Evolutionary conservation across 2,888 invertebrate species (phyloP).

Genomic region (Apoderus coryli): DNA sequence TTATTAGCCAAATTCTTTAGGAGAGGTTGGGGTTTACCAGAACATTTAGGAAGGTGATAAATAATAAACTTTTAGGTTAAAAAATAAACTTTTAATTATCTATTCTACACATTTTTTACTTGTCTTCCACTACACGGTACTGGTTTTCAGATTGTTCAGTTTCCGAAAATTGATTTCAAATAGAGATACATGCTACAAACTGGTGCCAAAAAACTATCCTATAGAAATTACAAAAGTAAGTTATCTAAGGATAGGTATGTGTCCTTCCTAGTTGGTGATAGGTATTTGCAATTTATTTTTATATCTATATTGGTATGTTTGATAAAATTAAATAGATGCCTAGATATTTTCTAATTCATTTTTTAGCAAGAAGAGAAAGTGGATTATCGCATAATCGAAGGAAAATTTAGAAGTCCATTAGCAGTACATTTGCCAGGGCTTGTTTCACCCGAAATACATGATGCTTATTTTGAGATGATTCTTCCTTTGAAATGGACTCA

Average conservation of each 20-base stretch:
- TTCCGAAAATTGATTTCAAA: slow-evolving; percentile 78
- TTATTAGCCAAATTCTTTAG: slow-evolving; percentile 84
- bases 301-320: too few species aligned
- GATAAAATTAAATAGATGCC: too few species aligned
- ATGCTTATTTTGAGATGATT: slow-evolving; percentile 72
- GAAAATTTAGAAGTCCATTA: slow-evolving; percentile 77
- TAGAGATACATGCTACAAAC: slow-evolving; percentile 64
- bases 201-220: slow-evolving; percentile 72
- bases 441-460: slow-evolving; percentile 68
- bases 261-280: too few species aligned
- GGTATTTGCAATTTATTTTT: too few species aligned
- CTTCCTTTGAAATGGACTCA: slow-evolving; percentile 67
- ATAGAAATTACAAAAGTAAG: slow-evolving; percentile 74
- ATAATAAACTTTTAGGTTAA: too few species aligned
- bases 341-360: slow-evolving; percentile 7
- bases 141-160: slow-evolving; percentile 67
- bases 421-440: slow-evolving; percentile 71
- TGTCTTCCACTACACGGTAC: slow-evolving; percentile 9
- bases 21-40: slow-evolving; percentile 93
- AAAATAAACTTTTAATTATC: too few species aligned
- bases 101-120: slow-evolving; percentile 1
- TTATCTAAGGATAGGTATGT: slow-evolving; percentile 8
- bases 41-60: slow-evolving; percentile 62
- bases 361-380: slow-evolving; percentile 56
- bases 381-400: slow-evolving; percentile 67